Evolutionary conservation across 2,888 invertebrate species (phyloP), one percentile per base, ranked within the genome.

Genomic region (Cylindroiulus punctatus): DNA sequence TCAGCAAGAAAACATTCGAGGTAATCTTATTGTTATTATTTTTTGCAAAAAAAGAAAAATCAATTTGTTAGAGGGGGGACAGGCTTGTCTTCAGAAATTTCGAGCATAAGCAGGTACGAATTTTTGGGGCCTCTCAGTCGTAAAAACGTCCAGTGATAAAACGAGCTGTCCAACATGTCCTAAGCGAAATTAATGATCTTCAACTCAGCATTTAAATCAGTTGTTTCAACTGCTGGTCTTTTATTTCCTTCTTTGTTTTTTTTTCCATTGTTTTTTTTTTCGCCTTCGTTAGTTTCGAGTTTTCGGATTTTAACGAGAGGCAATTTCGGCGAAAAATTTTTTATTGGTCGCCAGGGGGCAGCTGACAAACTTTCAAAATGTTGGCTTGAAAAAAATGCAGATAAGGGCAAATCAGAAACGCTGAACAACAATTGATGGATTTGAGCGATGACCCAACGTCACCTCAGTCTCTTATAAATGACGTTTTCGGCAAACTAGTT

Each of bases 381-480:
- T 57, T 57, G n/a, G n/a, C n/a, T 57, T n/a, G 57, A n/a, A 22
- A 57, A 57, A 57, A 57, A 57, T 57, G 57, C 22, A 57, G 57
- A 57, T 57, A 57, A 57, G 57, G 57, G 57, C 57, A 57, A 57
- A 57, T 57, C n/a, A 57, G 57, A 57, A 57, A 57, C 22, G 57
- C 22, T 57, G 57, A 57, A 57, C 57, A n/a, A n/a, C n/a, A 57
- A 57, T 57, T 57, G 57, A 57, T 57, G 8, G 57, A 57, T 57
- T 57, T 57, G 57, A 57, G 57, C 22, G 57, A 57, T 57, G 19
- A 19, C 22, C 57, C 57, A n/a, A 57, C 57, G 57, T 57, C 57
- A 57, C 57, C 57, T 57, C 22, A 2, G 57, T 57, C 57, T n/a
- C 19, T 57, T 57, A 57, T 57, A 57, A 57, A 57, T n/a, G 57